Conservation (phyloP, 2,888 invertebrate genomes). For the Corbicula japonica region DNA sequence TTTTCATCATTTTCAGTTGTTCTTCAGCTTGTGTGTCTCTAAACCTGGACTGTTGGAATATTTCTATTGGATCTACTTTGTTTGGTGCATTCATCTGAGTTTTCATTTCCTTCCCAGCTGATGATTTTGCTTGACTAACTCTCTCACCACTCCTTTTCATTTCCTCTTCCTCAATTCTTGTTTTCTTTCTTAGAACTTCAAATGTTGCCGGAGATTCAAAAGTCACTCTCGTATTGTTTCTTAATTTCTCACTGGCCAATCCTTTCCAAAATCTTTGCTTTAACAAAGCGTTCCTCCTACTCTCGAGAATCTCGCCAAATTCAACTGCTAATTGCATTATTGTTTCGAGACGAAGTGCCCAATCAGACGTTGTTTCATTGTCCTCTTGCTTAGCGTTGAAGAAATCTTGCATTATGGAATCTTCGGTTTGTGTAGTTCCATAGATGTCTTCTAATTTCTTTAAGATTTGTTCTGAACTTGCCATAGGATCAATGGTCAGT, state of each 20-base stretch:
- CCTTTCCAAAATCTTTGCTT: constrained; percentile 18
- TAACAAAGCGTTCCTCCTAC: constrained; percentile 9
- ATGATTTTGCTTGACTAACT: neutral
- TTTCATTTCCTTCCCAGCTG: too few relatives aligned
- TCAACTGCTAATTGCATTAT: too few relatives aligned
- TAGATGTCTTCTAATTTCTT: too few relatives aligned
- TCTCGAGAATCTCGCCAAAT: neutral
- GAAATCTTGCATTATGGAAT: too few relatives aligned
- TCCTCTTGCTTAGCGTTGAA: constrained; percentile 4
- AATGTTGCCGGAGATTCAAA: constrained; percentile 11
- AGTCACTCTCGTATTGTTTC: constrained; percentile 9
- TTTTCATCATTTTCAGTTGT: constrained; percentile 8
- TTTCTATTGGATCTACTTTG: neutral
- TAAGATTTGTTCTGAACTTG: too few relatives aligned
- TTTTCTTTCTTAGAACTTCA: constrained; percentile 3
- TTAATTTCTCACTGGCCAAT: constrained; percentile 1
- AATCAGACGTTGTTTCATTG: neutral
- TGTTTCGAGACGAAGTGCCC: constrained; percentile 7
- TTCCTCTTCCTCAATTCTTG: constrained; percentile 11
- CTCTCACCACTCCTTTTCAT: neutral
- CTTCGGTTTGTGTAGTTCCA: too few relatives aligned
- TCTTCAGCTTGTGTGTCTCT: neutral
- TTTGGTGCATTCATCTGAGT: too few relatives aligned
- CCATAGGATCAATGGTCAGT: too few relatives aligned
- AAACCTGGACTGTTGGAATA: neutral